phyloP scores from a whole-genome alignment of 2,888 invertebrate genomes.

The Heliconius erato region DNA sequence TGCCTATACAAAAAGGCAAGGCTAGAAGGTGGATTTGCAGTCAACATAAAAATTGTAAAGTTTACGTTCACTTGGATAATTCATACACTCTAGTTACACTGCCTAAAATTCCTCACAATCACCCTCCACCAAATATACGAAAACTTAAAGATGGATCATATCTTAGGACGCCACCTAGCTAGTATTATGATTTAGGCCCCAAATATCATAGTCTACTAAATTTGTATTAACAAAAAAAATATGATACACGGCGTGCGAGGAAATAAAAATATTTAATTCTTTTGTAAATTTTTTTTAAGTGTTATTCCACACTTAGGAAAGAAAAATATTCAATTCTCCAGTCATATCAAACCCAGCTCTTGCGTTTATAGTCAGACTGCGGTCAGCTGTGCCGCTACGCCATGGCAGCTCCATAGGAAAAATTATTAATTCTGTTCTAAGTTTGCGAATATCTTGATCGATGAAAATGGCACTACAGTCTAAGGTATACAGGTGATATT shows the following conservation, averaged over 20 bases:
- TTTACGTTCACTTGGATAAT: constrained; percentile 55
- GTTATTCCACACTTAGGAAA: too few species aligned
- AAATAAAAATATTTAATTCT: too few species aligned
- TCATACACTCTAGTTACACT: background rate
- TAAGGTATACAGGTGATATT: background rate
- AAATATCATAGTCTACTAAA: background rate
- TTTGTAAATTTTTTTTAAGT: too few species aligned
- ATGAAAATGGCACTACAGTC: background rate
- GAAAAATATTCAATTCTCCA: too few species aligned
- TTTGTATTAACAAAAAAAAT: background rate
- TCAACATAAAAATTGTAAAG: constrained; percentile 51
- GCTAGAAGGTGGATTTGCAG: constrained; percentile 56
- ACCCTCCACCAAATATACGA: background rate
- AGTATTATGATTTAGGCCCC: background rate
- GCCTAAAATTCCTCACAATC: constrained; percentile 3
- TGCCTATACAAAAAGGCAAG: constrained; percentile 38
- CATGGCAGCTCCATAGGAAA: too few species aligned
- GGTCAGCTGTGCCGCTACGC: too few species aligned
- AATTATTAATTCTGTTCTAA: background rate
- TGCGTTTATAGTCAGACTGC: too few species aligned
- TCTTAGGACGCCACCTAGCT: background rate
- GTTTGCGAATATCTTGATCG: background rate
- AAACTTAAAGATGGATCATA: background rate
- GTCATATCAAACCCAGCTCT: too few species aligned
- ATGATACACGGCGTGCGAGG: too few species aligned